phyloP scores from a whole-genome alignment of 1,140 invertebrate genomes.

The Heliconius melpomene region DNA sequence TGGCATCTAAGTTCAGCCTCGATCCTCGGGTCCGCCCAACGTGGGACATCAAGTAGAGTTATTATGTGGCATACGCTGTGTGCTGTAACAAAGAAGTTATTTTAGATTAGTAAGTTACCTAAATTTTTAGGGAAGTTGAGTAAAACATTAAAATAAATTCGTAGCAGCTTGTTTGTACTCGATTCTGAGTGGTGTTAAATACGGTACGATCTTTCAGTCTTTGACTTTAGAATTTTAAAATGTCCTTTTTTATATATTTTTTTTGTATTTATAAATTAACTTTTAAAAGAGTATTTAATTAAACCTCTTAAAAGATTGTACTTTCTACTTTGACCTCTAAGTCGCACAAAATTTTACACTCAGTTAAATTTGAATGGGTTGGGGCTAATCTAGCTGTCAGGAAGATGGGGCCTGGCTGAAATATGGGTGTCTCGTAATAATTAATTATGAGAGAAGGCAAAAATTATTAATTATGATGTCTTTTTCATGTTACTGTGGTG shows the following conservation, averaged over 20 bases:
- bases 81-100: conserved; percentile 53
- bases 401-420: background rate
- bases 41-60: conserved; percentile 63
- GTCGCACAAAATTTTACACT: conserved; percentile 18
- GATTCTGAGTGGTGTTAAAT: too few species aligned
- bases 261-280: too few species aligned
- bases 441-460: background rate
- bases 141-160: too few species aligned
- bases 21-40: conserved; percentile 62
- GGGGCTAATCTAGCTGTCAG: conserved; percentile 4
- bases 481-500: too few species aligned
- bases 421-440: background rate
- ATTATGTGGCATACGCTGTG: conserved; percentile 68
- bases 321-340: background rate
- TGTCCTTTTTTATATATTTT: too few species aligned
- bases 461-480: background rate
- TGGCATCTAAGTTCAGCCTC: conserved; percentile 65
- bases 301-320: background rate
- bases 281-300: background rate
- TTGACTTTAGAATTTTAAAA: too few species aligned
- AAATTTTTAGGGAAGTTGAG: too few species aligned
- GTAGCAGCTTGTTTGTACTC: too few species aligned
- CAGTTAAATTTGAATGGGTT: conserved; percentile 12
- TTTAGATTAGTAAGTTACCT: background rate
- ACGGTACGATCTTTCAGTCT: too few species aligned